Conservation (phyloP, 2,113 vertebrate genomes). For the Himantopus leucocephalus region DNA sequence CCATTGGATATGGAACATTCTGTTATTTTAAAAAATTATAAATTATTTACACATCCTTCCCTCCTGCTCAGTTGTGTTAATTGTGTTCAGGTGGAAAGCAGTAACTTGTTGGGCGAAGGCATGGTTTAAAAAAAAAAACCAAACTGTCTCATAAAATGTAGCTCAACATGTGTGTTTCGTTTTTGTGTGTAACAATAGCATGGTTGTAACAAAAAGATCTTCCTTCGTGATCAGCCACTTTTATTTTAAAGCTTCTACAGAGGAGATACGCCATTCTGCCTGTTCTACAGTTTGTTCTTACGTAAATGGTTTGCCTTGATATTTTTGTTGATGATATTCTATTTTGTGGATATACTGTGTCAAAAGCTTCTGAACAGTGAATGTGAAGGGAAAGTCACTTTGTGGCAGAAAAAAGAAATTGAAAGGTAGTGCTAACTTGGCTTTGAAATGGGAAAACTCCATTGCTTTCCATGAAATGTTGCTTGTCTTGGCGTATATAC, state of each 20-base stretch:
- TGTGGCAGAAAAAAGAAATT: not conserved
- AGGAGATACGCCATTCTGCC: not conserved
- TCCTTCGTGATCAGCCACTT: not conserved
- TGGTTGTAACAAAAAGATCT: not conserved
- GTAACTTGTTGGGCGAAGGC: not conserved
- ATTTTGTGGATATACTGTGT: not conserved
- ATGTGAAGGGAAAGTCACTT: not conserved
- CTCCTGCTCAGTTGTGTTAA: not conserved
- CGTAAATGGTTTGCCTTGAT: not conserved
- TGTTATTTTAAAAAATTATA: not conserved
- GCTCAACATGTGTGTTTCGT: not conserved
- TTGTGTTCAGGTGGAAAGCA: not conserved
- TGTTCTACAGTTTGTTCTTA: not conserved
- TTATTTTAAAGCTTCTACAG: not conserved
- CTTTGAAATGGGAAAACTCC: not conserved
- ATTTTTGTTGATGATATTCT: not conserved
- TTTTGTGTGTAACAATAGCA: not conserved
- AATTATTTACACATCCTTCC: not conserved
- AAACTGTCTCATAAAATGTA: not conserved
- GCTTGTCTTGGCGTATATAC: not conserved
- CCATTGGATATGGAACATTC: not conserved
- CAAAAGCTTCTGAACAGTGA: not conserved
- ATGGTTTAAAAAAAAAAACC: not conserved
- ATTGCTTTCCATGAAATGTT: not conserved
- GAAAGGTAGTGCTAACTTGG: not conserved